Evolutionary conservation across 2,113 vertebrate genomes (phyloP).

Genomic region (Apodemus speciosus): DNA sequence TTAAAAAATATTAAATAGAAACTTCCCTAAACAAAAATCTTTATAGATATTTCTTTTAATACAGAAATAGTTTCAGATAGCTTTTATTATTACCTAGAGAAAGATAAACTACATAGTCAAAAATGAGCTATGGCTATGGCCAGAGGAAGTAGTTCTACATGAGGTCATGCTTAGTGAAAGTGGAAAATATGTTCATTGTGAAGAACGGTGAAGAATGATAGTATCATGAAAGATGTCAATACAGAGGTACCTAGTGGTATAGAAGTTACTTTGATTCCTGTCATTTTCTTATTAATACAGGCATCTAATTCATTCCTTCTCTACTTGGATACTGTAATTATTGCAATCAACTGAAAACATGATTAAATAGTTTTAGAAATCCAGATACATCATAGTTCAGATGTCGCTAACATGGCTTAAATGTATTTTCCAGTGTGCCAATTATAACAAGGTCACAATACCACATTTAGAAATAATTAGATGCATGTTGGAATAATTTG

Average conservation of each 20-base stretch:
- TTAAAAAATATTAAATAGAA: slow-evolving; percentile 26
- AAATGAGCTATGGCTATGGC: not conserved
- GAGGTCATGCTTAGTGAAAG: not conserved
- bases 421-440: slow-evolving; percentile 65
- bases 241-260: not conserved
- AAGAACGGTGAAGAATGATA: not conserved
- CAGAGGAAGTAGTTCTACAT: not conserved
- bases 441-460: slow-evolving; percentile 75
- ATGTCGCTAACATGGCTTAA: slow-evolving; percentile 36
- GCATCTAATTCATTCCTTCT: not conserved
- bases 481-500: slow-evolving; percentile 61
- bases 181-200: not conserved
- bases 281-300: not conserved
- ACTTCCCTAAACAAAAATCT: not conserved
- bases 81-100: not conserved
- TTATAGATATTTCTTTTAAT: not conserved
- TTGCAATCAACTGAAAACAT: slow-evolving; percentile 8
- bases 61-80: not conserved
- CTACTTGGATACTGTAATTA: not conserved
- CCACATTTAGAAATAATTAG: slow-evolving; percentile 74
- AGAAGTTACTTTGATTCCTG: not conserved
- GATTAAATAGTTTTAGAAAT: slow-evolving; percentile 63
- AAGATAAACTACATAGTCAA: not conserved
- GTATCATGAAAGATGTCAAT: not conserved
- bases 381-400: slow-evolving; percentile 21